phyloP scores from a whole-genome alignment of 1,140 invertebrate species.

The Nylanderia fulva region DNA sequence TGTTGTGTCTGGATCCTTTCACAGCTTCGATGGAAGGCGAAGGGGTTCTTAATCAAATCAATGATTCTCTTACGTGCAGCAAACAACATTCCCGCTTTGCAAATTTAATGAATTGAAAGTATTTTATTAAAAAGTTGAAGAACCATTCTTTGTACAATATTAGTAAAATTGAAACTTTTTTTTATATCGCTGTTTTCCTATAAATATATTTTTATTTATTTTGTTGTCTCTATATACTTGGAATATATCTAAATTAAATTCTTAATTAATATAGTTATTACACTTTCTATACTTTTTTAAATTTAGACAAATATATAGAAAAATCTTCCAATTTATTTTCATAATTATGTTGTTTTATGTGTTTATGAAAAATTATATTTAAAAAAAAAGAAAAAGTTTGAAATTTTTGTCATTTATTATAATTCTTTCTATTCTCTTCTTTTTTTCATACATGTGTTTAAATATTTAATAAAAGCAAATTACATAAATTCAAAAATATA shows the following conservation, averaged over 20 bases:
- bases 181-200: neutral
- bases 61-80: neutral
- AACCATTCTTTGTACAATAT: neutral
- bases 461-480: neutral
- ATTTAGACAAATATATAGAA: neutral
- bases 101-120: neutral
- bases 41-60: constrained; percentile 1
- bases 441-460: neutral
- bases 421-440: neutral
- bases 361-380: neutral
- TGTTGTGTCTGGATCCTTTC: neutral
- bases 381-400: neutral
- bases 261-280: neutral
- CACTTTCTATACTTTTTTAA: neutral
- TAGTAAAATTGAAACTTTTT: neutral
- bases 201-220: neutral
- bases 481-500: neutral
- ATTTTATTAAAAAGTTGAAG: neutral
- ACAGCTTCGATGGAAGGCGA: neutral
- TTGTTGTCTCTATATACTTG: no score
- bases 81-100: neutral
- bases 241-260: neutral
- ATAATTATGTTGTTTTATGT: neutral
- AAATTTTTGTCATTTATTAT: neutral
- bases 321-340: neutral